phyloP scores from a whole-genome alignment of 2,888 invertebrate species.

The Crematogaster levior region DNA sequence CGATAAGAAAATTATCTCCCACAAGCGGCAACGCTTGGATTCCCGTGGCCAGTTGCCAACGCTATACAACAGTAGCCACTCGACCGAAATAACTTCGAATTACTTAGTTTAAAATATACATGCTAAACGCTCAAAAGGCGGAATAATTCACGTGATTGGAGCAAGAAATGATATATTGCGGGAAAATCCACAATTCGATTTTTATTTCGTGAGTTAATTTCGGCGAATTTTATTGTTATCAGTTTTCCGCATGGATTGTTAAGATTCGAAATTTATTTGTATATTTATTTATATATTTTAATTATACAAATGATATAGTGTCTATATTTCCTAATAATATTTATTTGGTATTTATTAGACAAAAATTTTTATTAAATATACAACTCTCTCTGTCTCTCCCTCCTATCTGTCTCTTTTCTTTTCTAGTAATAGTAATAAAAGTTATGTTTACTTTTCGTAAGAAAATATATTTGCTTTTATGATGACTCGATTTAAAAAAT shows the following conservation, averaged over 20 bases:
- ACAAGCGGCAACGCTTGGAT: slow-evolving; percentile 15
- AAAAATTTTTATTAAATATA: background rate
- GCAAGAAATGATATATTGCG: background rate
- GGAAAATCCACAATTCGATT: background rate
- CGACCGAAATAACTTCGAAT: slow-evolving; percentile 39
- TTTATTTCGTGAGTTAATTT: background rate
- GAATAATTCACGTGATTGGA: slow-evolving; percentile 1
- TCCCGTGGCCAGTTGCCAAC: slow-evolving; percentile 21
- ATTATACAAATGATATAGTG: background rate
- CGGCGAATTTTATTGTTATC: background rate
- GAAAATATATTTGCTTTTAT: slow-evolving; percentile 14
- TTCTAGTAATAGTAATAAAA: background rate
- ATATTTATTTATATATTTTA: background rate
- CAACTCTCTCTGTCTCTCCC: background rate
- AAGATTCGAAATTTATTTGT: background rate
- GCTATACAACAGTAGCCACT: slow-evolving; percentile 7
- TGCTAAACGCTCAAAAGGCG: slow-evolving; percentile 14
- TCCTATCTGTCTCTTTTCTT: background rate
- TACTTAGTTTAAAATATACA: slow-evolving; percentile 28
- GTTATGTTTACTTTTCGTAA: background rate
- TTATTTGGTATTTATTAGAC: background rate
- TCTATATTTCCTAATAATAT: background rate
- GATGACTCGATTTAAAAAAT: background rate
- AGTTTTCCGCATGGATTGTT: background rate
- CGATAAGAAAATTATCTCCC: slow-evolving; percentile 51